Base-by-base conservation (phyloP, 2,797 vertebrate genomes). In the Neostethus bicornis region DNA sequence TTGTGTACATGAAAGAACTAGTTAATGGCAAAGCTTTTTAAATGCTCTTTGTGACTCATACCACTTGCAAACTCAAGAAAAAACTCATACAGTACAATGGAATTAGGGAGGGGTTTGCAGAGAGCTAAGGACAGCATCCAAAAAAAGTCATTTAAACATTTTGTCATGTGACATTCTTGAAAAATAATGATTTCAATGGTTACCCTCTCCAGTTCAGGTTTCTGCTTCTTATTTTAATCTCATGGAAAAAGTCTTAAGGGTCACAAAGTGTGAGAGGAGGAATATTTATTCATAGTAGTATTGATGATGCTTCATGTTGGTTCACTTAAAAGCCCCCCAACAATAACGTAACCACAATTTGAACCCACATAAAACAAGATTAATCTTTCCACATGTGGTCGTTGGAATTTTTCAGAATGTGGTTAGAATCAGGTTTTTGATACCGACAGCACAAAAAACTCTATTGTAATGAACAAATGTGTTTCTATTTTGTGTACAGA, bases 1-100 rank as follows among this genome's bases (percentile, higher is more conserved):
- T 82, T 61, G 54, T 65, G 77, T 64, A 75, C 72, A 56, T 51
- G 47, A 74, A 75, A 66, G 75, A 73, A 72, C 73, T 75, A 74
- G 80, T 84, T 87, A 89, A 90, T 89, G 88, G 78, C 79, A 85
- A 87, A 70, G 83, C 73, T 82, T 91, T 92, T 92, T 90, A 91
- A 91, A 88, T 71, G 82, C 66, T 72, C 73, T 84, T 85, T 89
- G 87, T 92, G 91, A 92, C 79, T 93, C 90, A 92, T 75, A 63
- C 66, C 74, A 56, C 64, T 64, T 66, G 70, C 72, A 85, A 85
- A 86, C 80, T 86, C 75, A 38, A 48, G 70, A 63, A 70, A 85
- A 90, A 86, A 81, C 89, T 89, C 83, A 81, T 83, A 83, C 79
- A 71, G 77, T 50, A 41, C 67, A 50, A 56, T 80, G 75, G 77